Base-by-base conservation (phyloP, 1,140 invertebrate genomes). In the Drosophila arawakana region DNA sequence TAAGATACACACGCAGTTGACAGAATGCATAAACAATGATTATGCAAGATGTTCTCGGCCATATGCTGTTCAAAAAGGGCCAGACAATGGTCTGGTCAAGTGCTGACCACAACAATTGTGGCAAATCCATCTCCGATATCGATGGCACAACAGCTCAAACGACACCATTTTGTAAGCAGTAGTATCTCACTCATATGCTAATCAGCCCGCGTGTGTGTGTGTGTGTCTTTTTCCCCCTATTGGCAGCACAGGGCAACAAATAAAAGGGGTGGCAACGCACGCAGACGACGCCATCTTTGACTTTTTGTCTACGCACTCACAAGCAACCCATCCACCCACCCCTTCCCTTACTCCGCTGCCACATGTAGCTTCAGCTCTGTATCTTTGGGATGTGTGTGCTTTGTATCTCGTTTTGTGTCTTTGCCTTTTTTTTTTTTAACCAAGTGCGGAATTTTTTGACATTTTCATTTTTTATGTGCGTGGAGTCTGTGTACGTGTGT, bases 401-500 rank as follows among this genome's bases (percentile, higher is more conserved):
- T 46, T 67, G 60, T 72, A 59, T 71, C 73, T 65, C 57, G 62
- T 21, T 52, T 59, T 72, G 43, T 72, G 52, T 41, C 65, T 74
- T 43, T 68, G 54, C 63, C 10, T 52, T 72, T 10, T 11, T 62
- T n/a, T 69, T 77, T 78, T 78, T 78, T 76, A 78, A 76, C 76
- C 73, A 69, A 76, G 67, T 78, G 76, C 61, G 76, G 76, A 57
- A 66, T 74, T 71, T 62, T 70, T 70, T 73, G 73, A 79, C 76
- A 79, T 79, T 79, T 79, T 79, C 68, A 76, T 79, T 79, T 79
- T 79, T 79, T 79, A 76, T 79, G 73, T 61, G 37, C 59, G 47
- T 58, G 62, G 62, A 66, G 46, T 63, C 37, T 52, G 25, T 30
- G 25, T 30, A 6, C 13, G 7, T 13, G 30, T 59, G 43, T 46